Conservation (phyloP, 1,140 invertebrate genomes). For the Mercenaria mercenaria region DNA sequence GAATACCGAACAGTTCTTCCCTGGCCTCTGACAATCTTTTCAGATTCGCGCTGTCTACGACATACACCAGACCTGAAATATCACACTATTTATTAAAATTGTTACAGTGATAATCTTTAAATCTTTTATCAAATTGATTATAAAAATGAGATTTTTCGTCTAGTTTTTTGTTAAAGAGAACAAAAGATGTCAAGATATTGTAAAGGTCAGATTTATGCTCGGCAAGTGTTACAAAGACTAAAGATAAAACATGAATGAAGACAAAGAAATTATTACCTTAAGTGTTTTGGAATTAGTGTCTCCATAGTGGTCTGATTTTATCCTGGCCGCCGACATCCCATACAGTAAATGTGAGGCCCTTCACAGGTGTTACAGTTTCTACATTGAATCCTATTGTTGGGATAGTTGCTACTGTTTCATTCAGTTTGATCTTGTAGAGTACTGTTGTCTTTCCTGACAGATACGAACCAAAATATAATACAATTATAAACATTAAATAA, state of each 20-base stretch:
- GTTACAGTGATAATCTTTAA: too few species aligned
- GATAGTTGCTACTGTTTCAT: conserved; percentile 86
- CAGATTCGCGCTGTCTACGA: conserved; percentile 99
- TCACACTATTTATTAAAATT: neutral
- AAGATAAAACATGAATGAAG: too few species aligned
- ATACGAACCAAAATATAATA: neutral
- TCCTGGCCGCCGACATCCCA: conserved; percentile 87
- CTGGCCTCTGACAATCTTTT: conserved; percentile 98
- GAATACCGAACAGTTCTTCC: conserved; percentile 93
- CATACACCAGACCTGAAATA: conserved; percentile 94
- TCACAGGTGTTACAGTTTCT: conserved; percentile 80
- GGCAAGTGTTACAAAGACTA: too few species aligned
- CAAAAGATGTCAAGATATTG: neutral
- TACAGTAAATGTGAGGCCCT: conserved; percentile 86
- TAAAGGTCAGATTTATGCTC: too few species aligned
- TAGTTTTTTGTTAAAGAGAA: too few species aligned
- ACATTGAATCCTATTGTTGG: conserved; percentile 85
- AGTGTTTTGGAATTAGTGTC: conserved; percentile 78
- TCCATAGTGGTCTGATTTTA: conserved; percentile 85
- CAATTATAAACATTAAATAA: neutral
- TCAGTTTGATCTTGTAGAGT: conserved; percentile 99
- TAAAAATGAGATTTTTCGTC: too few species aligned
- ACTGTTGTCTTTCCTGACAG: conserved; percentile 90
- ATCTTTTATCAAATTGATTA: too few species aligned
- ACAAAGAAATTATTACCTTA: too few species aligned